Evolutionary conservation across 2,797 vertebrate genomes (phyloP), one percentile per base, ranked within the genome.

Genomic region (Hafferia zeledoni): DNA sequence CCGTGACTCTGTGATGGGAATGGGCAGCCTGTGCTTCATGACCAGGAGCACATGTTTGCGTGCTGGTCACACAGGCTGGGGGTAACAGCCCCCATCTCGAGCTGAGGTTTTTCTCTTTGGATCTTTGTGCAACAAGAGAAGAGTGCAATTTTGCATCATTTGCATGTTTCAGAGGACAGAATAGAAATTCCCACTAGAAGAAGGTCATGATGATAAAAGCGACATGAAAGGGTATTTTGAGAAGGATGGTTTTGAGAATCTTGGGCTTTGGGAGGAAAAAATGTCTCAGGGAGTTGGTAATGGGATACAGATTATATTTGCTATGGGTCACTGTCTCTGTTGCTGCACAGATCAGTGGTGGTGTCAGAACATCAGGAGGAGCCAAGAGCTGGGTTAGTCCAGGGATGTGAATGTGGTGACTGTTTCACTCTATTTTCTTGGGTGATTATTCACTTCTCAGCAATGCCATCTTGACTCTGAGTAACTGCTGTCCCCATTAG

Each of bases 381-480:
- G 86, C 87, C 95, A 23, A 80, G 17, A 49, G 89, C 89, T 33
- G 80, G 33, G 78, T 19, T 79, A 19, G 49, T 92, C 91, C 2
- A 3, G 67, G 28, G 1, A 44, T 94, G 72, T 97, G 89, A 97
- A 97, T 94, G 89, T 93, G 61, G 88, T 49, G 90, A 96, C 94
- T 97, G 97, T 96, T 96, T 88, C 31, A 6, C 56, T 74, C 90
- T 60, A 5, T 69, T 93, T 95, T 93, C 72, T 90, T 56, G 65
- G 31, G 64, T 75, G 93, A 96, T 93, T 95, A 94, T 95, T 95
- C 95, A 96, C 90, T 74, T 93, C 96, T 95, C 92, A 96, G 63
- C 95, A 96, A 97, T 97, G 95, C 91, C 75, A 27, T 93, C 92
- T 79, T 76, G 85, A 69, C 87, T 95, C 88, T 86, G 95, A 90